Evolutionary conservation across 2,888 invertebrate genomes (phyloP).

Genomic region (Sesia apiformis): DNA sequence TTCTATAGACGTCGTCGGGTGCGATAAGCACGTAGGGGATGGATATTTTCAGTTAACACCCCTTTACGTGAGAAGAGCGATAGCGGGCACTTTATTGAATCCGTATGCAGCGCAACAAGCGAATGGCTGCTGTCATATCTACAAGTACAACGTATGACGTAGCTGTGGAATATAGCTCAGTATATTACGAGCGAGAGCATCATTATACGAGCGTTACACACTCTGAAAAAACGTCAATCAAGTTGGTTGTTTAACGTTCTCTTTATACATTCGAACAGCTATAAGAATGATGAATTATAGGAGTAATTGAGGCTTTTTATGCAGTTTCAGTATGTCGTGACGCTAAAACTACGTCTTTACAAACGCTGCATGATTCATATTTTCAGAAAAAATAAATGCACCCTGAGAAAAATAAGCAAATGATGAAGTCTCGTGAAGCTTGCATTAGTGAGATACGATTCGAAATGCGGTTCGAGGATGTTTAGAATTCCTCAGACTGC

Average conservation of each 20-base stretch:
- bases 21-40: slow-evolving; percentile 50
- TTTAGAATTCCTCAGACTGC: neutral
- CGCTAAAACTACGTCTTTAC: neutral
- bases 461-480: neutral
- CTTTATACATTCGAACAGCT: neutral
- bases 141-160: neutral
- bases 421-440: neutral
- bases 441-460: neutral
- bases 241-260: neutral
- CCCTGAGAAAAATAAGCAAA: no score
- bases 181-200: neutral
- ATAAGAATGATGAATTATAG: neutral
- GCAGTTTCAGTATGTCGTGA: neutral
- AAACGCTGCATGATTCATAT: neutral
- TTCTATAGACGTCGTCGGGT: slow-evolving; percentile 36
- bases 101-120: slow-evolving; percentile 24
- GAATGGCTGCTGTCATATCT: neutral
- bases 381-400: neutral
- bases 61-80: slow-evolving; percentile 23
- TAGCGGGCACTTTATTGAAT: slow-evolving; percentile 37
- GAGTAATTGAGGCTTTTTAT: neutral
- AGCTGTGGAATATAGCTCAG: no score
- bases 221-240: neutral
- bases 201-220: neutral
- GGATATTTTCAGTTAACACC: slow-evolving; percentile 39